Conservation (phyloP, 1,140 invertebrate species). For the Meloidogyne exigua region DNA sequence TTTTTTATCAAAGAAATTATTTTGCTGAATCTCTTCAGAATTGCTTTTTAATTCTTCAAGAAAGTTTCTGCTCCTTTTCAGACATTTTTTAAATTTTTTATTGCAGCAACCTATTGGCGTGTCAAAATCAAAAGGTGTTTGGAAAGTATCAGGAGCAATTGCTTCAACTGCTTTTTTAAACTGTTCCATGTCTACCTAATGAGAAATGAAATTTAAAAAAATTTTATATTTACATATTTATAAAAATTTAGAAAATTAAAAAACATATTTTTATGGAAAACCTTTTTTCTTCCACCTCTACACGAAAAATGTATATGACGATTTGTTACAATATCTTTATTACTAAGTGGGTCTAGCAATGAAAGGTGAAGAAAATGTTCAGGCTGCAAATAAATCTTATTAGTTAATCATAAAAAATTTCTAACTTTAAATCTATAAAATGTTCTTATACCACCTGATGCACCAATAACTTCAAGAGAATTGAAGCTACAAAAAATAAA, state of each 20-base stretch:
- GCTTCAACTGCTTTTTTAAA: neutral
- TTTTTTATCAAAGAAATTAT: neutral
- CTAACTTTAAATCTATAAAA: neutral
- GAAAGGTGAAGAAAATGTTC: neutral
- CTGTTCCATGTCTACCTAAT: neutral
- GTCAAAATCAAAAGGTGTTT: neutral
- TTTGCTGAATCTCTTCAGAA: neutral
- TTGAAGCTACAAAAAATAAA: neutral
- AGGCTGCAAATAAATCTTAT: neutral
- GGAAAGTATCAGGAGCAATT: neutral
- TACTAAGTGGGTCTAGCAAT: neutral
- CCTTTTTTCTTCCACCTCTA: neutral
- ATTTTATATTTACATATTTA: neutral
- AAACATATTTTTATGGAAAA: neutral
- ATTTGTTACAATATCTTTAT: neutral
- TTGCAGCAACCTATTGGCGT: neutral
- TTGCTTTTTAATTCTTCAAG: neutral
- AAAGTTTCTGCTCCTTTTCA: neutral
- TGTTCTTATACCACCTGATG: neutral
- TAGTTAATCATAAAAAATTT: neutral
- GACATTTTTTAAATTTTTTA: neutral
- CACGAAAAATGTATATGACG: slow-evolving; percentile 1
- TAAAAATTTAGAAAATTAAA: neutral
- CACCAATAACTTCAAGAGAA: neutral
- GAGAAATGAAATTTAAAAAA: too few relatives aligned